Evolutionary conservation across 1,140 invertebrate species (phyloP).

Genomic region (Trachymyrmex septentrionalis): DNA sequence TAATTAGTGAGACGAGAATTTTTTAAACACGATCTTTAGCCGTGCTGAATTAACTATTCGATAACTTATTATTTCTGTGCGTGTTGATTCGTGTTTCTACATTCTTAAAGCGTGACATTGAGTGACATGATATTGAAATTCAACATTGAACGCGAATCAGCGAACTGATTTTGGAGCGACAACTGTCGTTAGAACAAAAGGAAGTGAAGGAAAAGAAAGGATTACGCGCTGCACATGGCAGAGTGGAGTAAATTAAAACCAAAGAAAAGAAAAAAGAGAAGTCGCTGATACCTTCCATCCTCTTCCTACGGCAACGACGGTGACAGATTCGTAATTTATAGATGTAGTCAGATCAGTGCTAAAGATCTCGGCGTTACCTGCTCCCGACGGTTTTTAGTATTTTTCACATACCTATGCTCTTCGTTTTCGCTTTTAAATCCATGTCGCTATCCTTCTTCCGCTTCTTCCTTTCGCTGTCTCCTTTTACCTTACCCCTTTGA

Average conservation of each 20-base stretch:
- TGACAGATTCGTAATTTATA: conserved; percentile 78
- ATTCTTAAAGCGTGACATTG: not conserved
- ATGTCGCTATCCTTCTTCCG: conserved; percentile 2
- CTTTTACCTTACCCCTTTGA: conserved; percentile 1
- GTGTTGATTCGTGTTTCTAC: not conserved
- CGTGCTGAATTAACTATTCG: conserved; percentile 27
- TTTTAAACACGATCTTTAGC: not conserved
- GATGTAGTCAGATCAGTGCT: conserved; percentile 71
- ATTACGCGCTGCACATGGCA: not conserved
- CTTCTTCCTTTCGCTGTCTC: not conserved
- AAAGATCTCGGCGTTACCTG: conserved; percentile 77
- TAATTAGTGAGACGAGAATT: conserved; percentile 28
- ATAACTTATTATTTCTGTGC: not conserved
- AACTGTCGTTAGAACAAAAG: not conserved
- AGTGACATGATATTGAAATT: not conserved
- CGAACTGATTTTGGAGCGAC: not conserved
- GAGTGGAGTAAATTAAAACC: conserved; percentile 8
- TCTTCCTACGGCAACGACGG: conserved; percentile 60
- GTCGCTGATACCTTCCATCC: conserved; percentile 13
- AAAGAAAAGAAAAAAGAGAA: not conserved
- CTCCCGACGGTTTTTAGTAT: conserved; percentile 77
- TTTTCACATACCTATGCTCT: conserved; percentile 71
- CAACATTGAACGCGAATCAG: not conserved
- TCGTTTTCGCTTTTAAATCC: conserved; percentile 43
- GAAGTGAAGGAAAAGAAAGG: not conserved